Base-by-base conservation (phyloP, 2,888 invertebrate species). In the Trissolcus japonicus region DNA sequence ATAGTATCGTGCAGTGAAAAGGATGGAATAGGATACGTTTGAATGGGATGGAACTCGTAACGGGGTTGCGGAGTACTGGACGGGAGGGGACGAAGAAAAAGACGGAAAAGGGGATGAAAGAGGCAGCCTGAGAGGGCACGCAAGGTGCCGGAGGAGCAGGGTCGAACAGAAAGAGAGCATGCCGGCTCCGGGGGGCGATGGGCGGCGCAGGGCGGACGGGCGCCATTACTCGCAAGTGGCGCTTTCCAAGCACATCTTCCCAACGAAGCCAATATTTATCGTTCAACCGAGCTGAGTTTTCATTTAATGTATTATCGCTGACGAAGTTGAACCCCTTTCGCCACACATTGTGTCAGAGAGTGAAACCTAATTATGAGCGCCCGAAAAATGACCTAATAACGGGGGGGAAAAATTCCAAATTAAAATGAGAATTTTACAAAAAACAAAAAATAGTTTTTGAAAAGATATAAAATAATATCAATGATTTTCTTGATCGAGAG, bases 161-260 rank as follows among this genome's bases (percentile, higher is more conserved):
- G 65, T 14, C 25, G 56, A 60, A 46, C 66, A 60, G 76, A 73
- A 57, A 66, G 76, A 76, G 66, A 71, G 61, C 61, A 63, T 29
- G 57, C 35, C 16, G 35, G 46, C 25, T 43, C 41, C 17, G 46
- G 19, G 71, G 48, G 72, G 55, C 48, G 53, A 54, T 9, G 65
- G 53, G n/a, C 41, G 54, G 51, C 56, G 69, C 63, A 56, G 73
- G 69, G 77, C 69, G 78, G 78, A 76, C 78, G 80, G 80, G 82
- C 81, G 82, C 88, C 87, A 87, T 88, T 88, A 87, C 85, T 86
- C 84, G 87, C 88, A 88, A 88, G 87, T 86, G 87, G 86, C 84
- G 88, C 87, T 86, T 86, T 82, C 82, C 80, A 79, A 82, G 83
- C 84, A 83, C 84, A 83, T 83, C 84, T 86, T 84, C 85, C 83